Base-by-base conservation (phyloP, 1,140 invertebrate genomes). In the Drosophila nikananu region DNA sequence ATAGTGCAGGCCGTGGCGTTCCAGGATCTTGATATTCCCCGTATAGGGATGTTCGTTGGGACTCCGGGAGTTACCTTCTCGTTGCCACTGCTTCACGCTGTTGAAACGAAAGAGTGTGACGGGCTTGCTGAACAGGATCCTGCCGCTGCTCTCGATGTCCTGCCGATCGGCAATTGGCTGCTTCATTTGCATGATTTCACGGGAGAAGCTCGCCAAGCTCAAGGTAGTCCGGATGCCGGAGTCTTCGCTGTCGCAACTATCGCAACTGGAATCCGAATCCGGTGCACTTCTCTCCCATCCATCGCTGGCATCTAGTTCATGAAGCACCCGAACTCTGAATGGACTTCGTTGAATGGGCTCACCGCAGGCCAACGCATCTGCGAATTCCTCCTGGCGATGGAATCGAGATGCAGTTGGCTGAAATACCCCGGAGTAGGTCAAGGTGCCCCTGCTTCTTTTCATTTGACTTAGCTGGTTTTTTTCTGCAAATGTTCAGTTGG, bases 1-100 rank as follows among this genome's bases (percentile, higher is more conserved):
- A 7, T 78, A 71, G 17, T 42, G 71, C 2, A 25, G 23, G 4
- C 57, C 41, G 0, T 15, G 30, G 12, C 35, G 12, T 30, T 70
- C 51, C 78, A 76, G 48, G 25, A 86, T 75, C 30, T 75, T 49
- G 35, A 86, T 66, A 6, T 41, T 8, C 2, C 74, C 68, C 15
- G 80, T 62, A 32, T 49, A 42, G 4, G 35, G 17, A 19, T 12
- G 8, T 2, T 19, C 2, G 6, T 13, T 17, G 17, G 1, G 10
- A 10, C 25, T 23, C 10, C 6, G 27, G 12, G 5, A 6, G 12
- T 2, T 51, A 60, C 77, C 81, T 30, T 41, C 51, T 13, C 23
- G 59, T 23, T 74, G 63, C 68, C 81, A 84, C 32, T 54, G 23
- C 37, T 42, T 62, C 2, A 37, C 44, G 1, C 48, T 58, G 12